These are phyloP conservation scores for Gila orcuttii DNA, from an alignment of 2,113 vertebrate species.

Conservation along the genomic window DNA sequence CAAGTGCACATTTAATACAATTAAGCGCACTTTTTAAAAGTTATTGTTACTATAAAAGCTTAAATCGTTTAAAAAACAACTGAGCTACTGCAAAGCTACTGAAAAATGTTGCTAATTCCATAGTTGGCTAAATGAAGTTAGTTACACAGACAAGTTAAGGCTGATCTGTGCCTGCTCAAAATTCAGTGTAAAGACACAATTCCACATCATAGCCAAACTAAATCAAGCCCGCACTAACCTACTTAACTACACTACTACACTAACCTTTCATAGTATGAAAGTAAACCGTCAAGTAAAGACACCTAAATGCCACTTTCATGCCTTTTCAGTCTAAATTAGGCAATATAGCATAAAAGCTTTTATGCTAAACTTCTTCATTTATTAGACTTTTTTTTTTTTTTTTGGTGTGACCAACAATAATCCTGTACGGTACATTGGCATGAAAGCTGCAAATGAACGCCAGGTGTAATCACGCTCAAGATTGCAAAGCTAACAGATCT, in stretches of 20 bases:
- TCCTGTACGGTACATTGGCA: not conserved
- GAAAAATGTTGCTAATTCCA: not conserved
- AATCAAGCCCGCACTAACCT: not conserved
- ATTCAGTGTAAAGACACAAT: not conserved
- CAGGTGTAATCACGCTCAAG: slow-evolving; percentile 14
- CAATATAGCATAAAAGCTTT: not conserved
- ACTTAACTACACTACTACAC: no score
- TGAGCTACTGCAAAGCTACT: no score
- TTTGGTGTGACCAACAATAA: not conserved
- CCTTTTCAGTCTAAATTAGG: no score
- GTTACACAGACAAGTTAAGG: not conserved
- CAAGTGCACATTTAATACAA: no score
- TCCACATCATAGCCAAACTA: not conserved
- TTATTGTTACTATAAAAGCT: no score
- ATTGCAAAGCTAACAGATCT: slow-evolving; percentile 12
- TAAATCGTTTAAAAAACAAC: no score
- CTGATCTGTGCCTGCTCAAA: not conserved
- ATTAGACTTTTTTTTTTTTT: not conserved
- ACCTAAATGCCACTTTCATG: no score
- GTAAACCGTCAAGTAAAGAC: no score
- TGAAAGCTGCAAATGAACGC: not conserved
- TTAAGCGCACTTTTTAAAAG: no score
- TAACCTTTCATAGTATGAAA: not conserved
- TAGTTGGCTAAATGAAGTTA: not conserved
- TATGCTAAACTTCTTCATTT: not conserved